A percentile compares a stretch with the other conserved stretches of the same genome.
These are phyloP conservation scores for Polydrusus cervinus DNA, from an alignment of 2,888 invertebrate genomes.

Conservation along the genomic window DNA sequence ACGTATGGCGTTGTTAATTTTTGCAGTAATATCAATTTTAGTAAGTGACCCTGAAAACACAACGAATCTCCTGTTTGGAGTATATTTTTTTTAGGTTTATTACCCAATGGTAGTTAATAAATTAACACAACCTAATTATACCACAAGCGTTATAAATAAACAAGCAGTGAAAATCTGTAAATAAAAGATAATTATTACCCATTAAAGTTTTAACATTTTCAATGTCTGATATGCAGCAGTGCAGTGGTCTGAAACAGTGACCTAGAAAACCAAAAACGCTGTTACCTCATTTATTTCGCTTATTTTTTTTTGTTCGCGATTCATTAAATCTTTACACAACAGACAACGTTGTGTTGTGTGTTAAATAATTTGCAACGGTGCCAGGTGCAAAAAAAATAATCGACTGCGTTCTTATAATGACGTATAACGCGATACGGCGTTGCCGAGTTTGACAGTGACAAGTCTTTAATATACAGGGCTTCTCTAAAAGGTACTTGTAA, in stretches of 20 bases:
- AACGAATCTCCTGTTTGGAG: no score
- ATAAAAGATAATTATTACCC: not conserved
- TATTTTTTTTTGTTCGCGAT: not conserved
- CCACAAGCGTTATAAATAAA: no score
- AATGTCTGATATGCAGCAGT: not conserved
- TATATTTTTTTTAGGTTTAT: no score
- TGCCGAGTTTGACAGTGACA: not conserved
- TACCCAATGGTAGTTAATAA: no score
- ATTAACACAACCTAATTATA: no score
- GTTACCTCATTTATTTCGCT: slow-evolving; percentile 9
- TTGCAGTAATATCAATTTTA: no score
- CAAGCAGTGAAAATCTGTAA: not conserved
- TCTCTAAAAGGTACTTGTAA: no score
- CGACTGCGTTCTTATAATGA: not conserved
- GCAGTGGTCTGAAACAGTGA: slow-evolving; percentile 11
- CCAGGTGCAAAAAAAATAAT: not conserved
- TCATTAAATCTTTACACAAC: slow-evolving; percentile 10
- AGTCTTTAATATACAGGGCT: not conserved
- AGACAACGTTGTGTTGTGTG: not conserved
- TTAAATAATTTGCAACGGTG: slow-evolving; percentile 16
- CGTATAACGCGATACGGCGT: not conserved
- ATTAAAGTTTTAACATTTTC: not conserved
- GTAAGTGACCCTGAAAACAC: no score
- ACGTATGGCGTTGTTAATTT: no score
- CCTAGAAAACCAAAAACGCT: slow-evolving; percentile 10